These are phyloP conservation scores for Falco berigora DNA, from an alignment of 2,797 vertebrate species.

Conservation along the genomic window DNA sequence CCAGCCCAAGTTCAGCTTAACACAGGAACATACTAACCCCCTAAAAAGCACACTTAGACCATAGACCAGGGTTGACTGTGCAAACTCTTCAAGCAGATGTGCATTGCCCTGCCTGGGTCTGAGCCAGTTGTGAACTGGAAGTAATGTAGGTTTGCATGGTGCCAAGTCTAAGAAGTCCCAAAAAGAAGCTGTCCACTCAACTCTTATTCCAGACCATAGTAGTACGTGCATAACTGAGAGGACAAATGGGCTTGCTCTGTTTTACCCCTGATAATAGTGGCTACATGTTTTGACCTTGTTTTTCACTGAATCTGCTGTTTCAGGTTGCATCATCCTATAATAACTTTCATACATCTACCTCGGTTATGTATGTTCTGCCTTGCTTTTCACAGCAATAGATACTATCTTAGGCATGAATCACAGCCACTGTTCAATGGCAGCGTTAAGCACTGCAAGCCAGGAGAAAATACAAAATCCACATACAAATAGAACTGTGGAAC, in stretches of 20 bases:
- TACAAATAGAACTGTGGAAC: neutral
- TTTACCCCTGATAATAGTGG: neutral
- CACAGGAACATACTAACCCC: neutral
- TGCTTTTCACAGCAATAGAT: fast-evolving
- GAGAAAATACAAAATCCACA: neutral
- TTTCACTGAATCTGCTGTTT: neutral
- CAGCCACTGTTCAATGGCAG: neutral
- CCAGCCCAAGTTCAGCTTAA: neutral
- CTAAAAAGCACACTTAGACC: neutral
- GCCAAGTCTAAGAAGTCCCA: neutral
- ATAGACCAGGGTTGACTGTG: neutral
- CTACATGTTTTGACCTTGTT: neutral
- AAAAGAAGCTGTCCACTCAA: neutral
- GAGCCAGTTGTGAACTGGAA: neutral
- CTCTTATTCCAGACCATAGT: fast-evolving
- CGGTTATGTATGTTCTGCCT: neutral
- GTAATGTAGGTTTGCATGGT: fast-evolving
- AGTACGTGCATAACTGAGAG: neutral
- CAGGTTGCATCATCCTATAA: neutral
- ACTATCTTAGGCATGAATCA: neutral
- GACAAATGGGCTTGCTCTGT: neutral
- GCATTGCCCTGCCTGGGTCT: neutral
- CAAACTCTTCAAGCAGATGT: neutral
- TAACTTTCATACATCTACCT: neutral
- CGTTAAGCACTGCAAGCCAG: neutral